phyloP scores from a whole-genome alignment of 2,797 vertebrate species.

The Cygnus olor region DNA sequence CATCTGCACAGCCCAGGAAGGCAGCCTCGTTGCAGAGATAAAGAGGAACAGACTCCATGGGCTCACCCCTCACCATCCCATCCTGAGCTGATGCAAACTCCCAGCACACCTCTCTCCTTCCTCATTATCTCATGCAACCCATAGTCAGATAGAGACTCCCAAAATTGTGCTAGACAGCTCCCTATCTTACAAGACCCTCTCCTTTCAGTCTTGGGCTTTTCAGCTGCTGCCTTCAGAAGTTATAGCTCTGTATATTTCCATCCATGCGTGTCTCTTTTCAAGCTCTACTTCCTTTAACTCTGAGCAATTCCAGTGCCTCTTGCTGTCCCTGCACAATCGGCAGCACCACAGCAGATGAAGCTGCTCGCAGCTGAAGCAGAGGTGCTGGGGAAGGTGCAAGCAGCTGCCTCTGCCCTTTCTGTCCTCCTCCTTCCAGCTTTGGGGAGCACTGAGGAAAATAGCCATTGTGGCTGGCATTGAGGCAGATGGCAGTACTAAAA shows the following conservation, averaged over 20 bases:
- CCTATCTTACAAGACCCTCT: neutral
- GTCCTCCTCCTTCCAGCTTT: neutral
- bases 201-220: neutral
- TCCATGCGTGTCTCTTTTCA: neutral
- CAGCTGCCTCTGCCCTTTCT: neutral
- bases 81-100: neutral
- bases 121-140: fast-evolving
- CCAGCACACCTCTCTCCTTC: neutral
- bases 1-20: neutral
- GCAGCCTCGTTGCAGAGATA: neutral
- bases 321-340: neutral
- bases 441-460: neutral
- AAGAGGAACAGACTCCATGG: neutral
- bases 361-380: neutral
- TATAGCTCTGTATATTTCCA: neutral
- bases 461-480: neutral
- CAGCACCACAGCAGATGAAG: fast-evolving
- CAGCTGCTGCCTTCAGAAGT: neutral
- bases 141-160: fast-evolving
- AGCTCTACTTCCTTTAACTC: neutral
- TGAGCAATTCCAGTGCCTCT: neutral
- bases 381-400: neutral
- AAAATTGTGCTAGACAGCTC: neutral
- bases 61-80: neutral
- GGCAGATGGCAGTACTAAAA: conserved; percentile 28